Evolutionary conservation across 2,797 vertebrate genomes (phyloP).

Genomic region (Catamblyrhynchus diadema): DNA sequence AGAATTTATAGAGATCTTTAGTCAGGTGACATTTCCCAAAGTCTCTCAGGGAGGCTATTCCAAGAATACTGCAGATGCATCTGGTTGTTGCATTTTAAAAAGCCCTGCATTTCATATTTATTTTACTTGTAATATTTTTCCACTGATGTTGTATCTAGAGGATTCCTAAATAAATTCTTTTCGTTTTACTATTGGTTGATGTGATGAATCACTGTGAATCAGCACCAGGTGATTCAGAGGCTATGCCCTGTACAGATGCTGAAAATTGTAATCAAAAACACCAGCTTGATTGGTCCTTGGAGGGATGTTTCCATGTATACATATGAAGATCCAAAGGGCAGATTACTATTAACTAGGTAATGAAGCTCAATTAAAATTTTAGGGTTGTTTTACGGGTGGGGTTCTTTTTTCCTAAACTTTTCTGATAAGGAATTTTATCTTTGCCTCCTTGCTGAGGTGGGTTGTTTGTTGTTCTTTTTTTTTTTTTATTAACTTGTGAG

Average conservation of each 20-base stretch:
- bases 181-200: background rate
- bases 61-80: background rate
- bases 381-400: background rate
- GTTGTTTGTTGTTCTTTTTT: fast-evolving
- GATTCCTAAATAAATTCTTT: background rate
- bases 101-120: background rate
- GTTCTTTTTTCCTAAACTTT: background rate
- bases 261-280: background rate
- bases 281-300: background rate
- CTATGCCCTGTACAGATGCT: background rate
- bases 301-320: background rate
- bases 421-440: background rate
- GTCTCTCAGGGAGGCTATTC: background rate
- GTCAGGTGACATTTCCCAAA: background rate
- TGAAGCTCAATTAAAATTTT: background rate
- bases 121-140: background rate
- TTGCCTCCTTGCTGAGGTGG: background rate
- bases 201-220: background rate
- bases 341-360: background rate
- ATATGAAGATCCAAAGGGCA: background rate
- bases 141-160: background rate
- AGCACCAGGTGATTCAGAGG: background rate
- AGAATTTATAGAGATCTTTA: background rate
- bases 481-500: background rate
- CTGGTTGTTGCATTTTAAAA: background rate